Conservation (phyloP, 2,888 invertebrate species). For the Dynastes maya region DNA sequence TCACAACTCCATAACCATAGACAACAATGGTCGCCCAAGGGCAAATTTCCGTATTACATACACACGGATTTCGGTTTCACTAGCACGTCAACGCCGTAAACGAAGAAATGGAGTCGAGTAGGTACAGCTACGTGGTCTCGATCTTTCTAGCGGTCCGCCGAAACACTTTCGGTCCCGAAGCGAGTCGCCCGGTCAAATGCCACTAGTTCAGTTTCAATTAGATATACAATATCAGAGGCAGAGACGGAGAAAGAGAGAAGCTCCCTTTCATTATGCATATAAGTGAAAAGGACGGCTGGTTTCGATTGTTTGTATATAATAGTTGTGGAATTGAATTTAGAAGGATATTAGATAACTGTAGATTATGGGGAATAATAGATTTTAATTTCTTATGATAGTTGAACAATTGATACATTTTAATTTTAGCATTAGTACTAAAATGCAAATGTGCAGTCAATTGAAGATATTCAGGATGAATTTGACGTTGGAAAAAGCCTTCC, state of each 20-base stretch:
- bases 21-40: conserved; percentile 47
- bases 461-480: no score
- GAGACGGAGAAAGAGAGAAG: not conserved
- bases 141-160: conserved; percentile 50
- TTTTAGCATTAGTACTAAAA: no score
- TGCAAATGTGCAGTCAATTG: no score
- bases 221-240: conserved; percentile 4
- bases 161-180: conserved; percentile 48
- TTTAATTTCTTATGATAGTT: no score
- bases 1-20: conserved; percentile 37
- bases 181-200: conserved; percentile 37
- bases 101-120: conserved; percentile 22
- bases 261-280: conserved; percentile 39
- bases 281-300: conserved; percentile 17
- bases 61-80: conserved; percentile 44
- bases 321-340: not conserved
- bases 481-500: no score
- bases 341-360: no score
- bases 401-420: no score
- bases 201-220: conserved; percentile 48
- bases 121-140: conserved; percentile 47
- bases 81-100: conserved; percentile 10
- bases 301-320: conserved; percentile 12
- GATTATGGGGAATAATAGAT: no score
- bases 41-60: conserved; percentile 39